Conservation (phyloP, 2,888 invertebrate genomes). For the Amiota communis region DNA sequence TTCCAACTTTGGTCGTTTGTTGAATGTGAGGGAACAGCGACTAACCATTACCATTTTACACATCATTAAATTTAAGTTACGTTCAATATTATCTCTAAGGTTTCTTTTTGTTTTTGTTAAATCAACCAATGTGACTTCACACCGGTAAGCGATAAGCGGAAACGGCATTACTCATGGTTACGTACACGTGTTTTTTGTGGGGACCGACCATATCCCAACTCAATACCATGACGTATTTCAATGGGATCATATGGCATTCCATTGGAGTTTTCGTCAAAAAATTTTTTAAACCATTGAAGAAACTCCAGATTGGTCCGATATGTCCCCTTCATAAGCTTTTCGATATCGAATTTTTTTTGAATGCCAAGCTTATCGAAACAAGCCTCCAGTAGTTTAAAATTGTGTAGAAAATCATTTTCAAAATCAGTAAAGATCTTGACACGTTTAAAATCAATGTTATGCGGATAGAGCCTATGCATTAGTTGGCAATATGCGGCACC, state of each 20-base stretch:
- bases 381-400: not conserved
- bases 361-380: not conserved
- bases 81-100: too few relatives aligned
- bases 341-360: not conserved
- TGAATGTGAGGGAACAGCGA: too few relatives aligned
- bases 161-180: too few relatives aligned
- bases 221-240: not conserved
- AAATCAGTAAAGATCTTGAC: not conserved
- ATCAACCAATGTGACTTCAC: too few relatives aligned
- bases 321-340: not conserved
- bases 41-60: too few relatives aligned
- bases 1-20: too few relatives aligned
- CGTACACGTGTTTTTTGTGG: too few relatives aligned
- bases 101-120: too few relatives aligned
- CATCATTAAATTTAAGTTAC: too few relatives aligned
- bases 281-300: constrained; percentile 18
- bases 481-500: constrained; percentile 12
- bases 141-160: too few relatives aligned
- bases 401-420: not conserved
- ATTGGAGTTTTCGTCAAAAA: not conserved
- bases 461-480: not conserved
- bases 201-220: not conserved
- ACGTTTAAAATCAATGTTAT: not conserved
- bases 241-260: not conserved
- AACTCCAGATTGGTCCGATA: not conserved